phyloP scores from a whole-genome alignment of 1,140 invertebrate species.

The Drosophila bifasciata region DNA sequence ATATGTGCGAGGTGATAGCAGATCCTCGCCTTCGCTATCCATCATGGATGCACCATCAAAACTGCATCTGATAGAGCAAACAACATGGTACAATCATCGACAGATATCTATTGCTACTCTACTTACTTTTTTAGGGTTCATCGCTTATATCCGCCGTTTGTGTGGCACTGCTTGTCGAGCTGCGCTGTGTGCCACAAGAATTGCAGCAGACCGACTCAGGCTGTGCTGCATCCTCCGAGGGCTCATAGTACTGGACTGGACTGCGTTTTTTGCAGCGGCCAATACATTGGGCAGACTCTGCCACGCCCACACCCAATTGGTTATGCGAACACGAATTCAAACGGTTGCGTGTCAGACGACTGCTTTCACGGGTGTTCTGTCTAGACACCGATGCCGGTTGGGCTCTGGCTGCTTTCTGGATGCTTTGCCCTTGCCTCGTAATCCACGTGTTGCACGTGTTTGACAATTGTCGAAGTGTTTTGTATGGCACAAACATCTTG shows the following conservation, averaged over 20 bases:
- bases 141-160: no score
- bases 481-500: no score
- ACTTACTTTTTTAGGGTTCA: constrained; percentile 10
- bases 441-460: constrained; percentile 36
- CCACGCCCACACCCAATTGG: no score
- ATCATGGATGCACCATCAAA: constrained; percentile 39
- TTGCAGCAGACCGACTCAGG: background rate
- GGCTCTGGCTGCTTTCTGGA: constrained; percentile 28
- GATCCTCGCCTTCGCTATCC: constrained; percentile 51
- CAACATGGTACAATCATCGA: no score
- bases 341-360: constrained; percentile 14
- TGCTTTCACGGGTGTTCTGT: constrained; percentile 5
- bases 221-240: constrained; percentile 16
- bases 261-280: constrained; percentile 12
- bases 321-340: constrained; percentile 29
- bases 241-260: constrained; percentile 13
- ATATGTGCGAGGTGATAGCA: constrained; percentile 43
- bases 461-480: no score
- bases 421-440: constrained; percentile 39
- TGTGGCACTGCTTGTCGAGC: no score
- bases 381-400: background rate
- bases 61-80: constrained; percentile 41
- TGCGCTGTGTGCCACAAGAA: no score
- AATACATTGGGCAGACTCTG: constrained; percentile 9
- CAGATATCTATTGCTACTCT: no score